Evolutionary conservation across 2,888 invertebrate genomes (phyloP).

Genomic region (Parapristionchus giblindavisi): DNA sequence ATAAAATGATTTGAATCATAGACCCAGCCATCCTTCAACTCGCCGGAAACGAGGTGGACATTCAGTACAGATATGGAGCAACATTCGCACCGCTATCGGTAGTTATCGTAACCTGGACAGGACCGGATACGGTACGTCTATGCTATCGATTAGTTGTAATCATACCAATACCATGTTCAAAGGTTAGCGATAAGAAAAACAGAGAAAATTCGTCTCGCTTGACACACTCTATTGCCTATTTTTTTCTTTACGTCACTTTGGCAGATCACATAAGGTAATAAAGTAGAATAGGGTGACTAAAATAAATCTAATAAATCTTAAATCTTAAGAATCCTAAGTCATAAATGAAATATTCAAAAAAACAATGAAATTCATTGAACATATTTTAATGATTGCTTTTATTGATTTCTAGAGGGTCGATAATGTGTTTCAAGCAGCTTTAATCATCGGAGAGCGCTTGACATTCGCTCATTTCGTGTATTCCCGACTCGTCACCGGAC

Average conservation of each 20-base stretch:
- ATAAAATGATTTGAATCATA: conserved; percentile 41
- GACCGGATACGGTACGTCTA: conserved; percentile 39
- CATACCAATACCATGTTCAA: too few species aligned
- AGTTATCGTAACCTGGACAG: conserved; percentile 68
- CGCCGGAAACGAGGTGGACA: conserved; percentile 68
- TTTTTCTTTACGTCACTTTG: too few species aligned
- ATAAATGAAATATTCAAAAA: not conserved
- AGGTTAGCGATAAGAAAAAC: too few species aligned
- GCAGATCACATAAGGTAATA: not conserved
- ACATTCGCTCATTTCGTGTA: conserved; percentile 69
- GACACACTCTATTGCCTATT: too few species aligned
- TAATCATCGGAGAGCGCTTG: conserved; percentile 66
- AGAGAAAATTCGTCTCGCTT: too few species aligned
- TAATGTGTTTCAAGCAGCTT: conserved; percentile 67
- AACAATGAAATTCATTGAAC: not conserved
- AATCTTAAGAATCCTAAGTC: conserved; percentile 36
- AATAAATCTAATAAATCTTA: not conserved
- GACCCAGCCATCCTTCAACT: conserved; percentile 63
- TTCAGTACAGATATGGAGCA: conserved; percentile 68
- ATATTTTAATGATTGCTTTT: not conserved
- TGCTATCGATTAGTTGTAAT: too few species aligned
- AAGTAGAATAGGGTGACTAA: not conserved
- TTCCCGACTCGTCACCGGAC: conserved; percentile 58
- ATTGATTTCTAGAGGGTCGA: conserved; percentile 37
- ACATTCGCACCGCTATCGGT: conserved; percentile 65